phyloP scores from a whole-genome alignment of 2,113 vertebrate species.

The Lophochroa leadbeateri region DNA sequence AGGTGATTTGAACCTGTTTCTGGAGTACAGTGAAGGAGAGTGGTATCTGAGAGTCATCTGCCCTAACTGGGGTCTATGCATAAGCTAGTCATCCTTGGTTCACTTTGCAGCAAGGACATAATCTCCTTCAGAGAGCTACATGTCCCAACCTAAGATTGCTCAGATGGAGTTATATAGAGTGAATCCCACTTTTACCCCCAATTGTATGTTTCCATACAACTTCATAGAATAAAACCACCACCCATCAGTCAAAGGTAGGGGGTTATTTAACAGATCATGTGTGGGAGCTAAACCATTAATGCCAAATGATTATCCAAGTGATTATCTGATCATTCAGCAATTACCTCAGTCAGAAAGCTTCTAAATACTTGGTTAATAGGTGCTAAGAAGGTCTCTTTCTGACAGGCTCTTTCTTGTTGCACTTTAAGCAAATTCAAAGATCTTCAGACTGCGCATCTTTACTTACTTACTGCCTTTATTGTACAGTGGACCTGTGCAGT shows the following conservation, averaged over 20 bases:
- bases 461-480: background rate
- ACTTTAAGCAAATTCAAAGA: background rate
- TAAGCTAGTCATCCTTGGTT: background rate
- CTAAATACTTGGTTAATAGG: background rate
- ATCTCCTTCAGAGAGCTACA: background rate
- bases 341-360: background rate
- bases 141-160: background rate
- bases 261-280: background rate
- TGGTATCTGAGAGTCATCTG: background rate
- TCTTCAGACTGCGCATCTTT: background rate
- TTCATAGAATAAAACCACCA: background rate
- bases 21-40: background rate
- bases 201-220: background rate
- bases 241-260: background rate
- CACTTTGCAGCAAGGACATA: background rate
- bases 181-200: background rate
- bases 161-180: background rate
- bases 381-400: background rate
- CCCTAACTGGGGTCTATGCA: background rate
- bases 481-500: background rate
- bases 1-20: background rate
- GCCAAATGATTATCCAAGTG: background rate
- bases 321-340: background rate
- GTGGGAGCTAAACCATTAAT: background rate
- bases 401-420: background rate